Base-by-base conservation (phyloP, 1,140 invertebrate species). In the Habropoda laboriosa region DNA sequence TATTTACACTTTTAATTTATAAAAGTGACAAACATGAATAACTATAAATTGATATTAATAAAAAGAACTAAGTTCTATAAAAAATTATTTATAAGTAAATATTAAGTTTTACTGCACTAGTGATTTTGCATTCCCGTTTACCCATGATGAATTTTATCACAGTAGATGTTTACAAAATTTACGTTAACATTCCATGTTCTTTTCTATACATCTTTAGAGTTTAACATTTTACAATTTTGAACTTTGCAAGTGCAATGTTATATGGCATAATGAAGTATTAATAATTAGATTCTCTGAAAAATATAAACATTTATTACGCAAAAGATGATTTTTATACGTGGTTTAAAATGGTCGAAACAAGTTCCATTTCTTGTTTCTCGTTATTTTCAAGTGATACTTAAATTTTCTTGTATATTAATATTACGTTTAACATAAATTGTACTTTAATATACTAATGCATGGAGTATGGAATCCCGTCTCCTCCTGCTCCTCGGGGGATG, bases 261-360 rank as follows among this genome's bases (percentile, higher is more conserved):
- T n/a, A n/a, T n/a, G n/a, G n/a, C n/a, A n/a, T n/a, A n/a, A n/a
- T n/a, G n/a, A n/a, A n/a, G n/a, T n/a, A n/a, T n/a, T n/a, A n/a
- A n/a, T n/a, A n/a, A n/a, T n/a, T n/a, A n/a, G n/a, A n/a, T n/a
- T 24, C 38, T 35, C 18, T 4, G 1, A 24, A 40, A 18, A 40
- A 40, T 38, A 68, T 47, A 47, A 10, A 47, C 12, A 45, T 35
- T 55, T 57, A 94, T 30, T 91, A 90, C 0, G 30, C 0, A 91
- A 92, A 93, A 94, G 42, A 94, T 95, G 68, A 57, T 67, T 55
- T 27, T 30, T 32, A 13, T 10, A 18, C 53, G 32, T 55, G 27
- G 16, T 61, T 21, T 72, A 13, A 53, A 16, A 51, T 57, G 47
- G 51, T 58, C 42, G 24, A 38, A 30, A 24, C 76, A 21, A 51